These are phyloP conservation scores for Philopotamus ludificatus DNA, from an alignment of 1,140 invertebrate species.

Conservation along the genomic window DNA sequence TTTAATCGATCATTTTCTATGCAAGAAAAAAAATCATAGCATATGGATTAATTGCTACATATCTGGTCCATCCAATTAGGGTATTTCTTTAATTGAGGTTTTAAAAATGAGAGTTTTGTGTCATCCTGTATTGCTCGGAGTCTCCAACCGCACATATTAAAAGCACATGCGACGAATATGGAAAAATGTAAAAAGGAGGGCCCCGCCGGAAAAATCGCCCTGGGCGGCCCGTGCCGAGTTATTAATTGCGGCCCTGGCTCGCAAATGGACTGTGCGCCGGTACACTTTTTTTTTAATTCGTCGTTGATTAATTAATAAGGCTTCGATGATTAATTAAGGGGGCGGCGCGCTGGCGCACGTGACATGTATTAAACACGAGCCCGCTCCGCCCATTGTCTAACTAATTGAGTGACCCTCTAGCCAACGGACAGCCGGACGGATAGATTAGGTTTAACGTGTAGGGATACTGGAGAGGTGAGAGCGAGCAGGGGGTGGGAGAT, in stretches of 20 bases:
- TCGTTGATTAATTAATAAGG: slow-evolving; percentile 40
- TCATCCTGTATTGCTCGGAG: no score
- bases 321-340: slow-evolving; percentile 34
- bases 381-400: neutral
- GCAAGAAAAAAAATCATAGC: no score
- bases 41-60: no score
- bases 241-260: slow-evolving; percentile 20
- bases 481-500: no score
- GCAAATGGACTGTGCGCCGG: slow-evolving; percentile 31
- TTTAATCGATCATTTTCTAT: no score
- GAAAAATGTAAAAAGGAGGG: slow-evolving; percentile 4
- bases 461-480: no score
- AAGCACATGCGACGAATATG: slow-evolving; percentile 15
- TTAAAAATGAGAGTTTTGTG: no score
- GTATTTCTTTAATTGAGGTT: no score
- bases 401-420: neutral
- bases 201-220: slow-evolving; percentile 1
- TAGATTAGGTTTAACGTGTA: neutral
- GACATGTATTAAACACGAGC: neutral
- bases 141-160: no score
- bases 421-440: neutral
- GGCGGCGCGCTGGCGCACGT: slow-evolving; percentile 12
- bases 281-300: slow-evolving; percentile 36
- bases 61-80: no score
- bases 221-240: slow-evolving; percentile 18